Evolutionary conservation across 2,888 invertebrate species (phyloP).

Genomic region (Hoplodrina blanda): DNA sequence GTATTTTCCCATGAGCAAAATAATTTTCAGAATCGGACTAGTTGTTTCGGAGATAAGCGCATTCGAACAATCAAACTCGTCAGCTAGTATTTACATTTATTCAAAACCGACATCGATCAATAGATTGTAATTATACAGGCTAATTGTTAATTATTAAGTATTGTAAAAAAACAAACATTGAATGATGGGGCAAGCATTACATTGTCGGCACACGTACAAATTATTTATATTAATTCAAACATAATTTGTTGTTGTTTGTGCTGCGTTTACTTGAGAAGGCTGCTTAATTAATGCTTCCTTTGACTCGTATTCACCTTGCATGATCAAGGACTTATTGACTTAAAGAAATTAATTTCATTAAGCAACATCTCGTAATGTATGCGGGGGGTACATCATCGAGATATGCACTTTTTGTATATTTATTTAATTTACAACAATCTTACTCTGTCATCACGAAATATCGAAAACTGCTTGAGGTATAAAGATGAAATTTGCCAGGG

Average conservation of each 20-base stretch:
- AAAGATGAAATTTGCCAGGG: no score
- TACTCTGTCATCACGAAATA: no score
- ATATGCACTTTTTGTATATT: slow-evolving; percentile 4
- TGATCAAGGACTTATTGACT: slow-evolving; percentile 8
- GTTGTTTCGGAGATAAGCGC: no score
- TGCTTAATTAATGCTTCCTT: slow-evolving; percentile 16
- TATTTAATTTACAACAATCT: no score
- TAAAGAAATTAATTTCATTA: neutral
- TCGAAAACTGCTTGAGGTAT: no score
- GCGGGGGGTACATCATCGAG: neutral
- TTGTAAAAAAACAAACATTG: neutral
- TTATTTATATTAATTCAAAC: slow-evolving; percentile 28
- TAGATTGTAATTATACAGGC: no score
- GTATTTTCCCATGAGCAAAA: neutral
- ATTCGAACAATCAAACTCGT: no score
- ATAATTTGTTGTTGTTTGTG: slow-evolving; percentile 24
- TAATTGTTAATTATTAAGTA: neutral
- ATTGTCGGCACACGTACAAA: slow-evolving; percentile 12
- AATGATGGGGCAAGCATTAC: neutral
- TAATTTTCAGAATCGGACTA: no score
- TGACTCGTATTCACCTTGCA: slow-evolving; percentile 19
- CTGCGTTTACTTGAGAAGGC: slow-evolving; percentile 8
- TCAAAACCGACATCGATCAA: no score
- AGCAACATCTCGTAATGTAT: neutral
- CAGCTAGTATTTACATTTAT: no score